Conservation (phyloP, 2,113 vertebrate species). For the Cebidichthys violaceus region DNA sequence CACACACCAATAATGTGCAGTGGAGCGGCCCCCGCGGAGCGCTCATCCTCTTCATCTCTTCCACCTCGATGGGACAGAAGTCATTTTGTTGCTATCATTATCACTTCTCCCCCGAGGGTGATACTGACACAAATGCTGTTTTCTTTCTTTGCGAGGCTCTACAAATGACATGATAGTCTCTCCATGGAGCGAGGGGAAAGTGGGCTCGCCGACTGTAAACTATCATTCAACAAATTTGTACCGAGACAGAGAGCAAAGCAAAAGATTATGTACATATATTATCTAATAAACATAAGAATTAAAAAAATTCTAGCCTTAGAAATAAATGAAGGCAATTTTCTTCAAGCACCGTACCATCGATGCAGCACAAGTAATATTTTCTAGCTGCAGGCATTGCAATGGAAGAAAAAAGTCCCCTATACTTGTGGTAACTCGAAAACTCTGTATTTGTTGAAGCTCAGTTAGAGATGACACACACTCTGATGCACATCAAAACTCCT, state of each 20-base stretch:
- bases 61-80: constrained; percentile 54
- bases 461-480: not conserved
- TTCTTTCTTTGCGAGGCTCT: constrained; percentile 41
- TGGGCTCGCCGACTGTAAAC: constrained; percentile 11
- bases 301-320: not conserved
- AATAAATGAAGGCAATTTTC: constrained; percentile 27
- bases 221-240: constrained; percentile 27
- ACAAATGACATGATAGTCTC: constrained; percentile 44
- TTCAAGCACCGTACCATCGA: not conserved
- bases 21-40: constrained; percentile 32
- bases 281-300: constrained; percentile 35
- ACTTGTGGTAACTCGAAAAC: not conserved
- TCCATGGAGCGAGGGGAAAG: constrained; percentile 14
- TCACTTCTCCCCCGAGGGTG: constrained; percentile 56
- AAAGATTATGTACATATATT: constrained; percentile 9
- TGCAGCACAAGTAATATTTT: constrained; percentile 12
- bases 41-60: constrained; percentile 56
- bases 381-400: not conserved
- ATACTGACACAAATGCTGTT: constrained; percentile 52
- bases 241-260: constrained; percentile 10
- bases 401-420: not conserved
- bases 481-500: not conserved
- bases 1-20: constrained; percentile 30
- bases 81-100: constrained; percentile 68
- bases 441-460: not conserved